Conservation (phyloP, 2,113 vertebrate species). For the Potamarius usumacintae region DNA sequence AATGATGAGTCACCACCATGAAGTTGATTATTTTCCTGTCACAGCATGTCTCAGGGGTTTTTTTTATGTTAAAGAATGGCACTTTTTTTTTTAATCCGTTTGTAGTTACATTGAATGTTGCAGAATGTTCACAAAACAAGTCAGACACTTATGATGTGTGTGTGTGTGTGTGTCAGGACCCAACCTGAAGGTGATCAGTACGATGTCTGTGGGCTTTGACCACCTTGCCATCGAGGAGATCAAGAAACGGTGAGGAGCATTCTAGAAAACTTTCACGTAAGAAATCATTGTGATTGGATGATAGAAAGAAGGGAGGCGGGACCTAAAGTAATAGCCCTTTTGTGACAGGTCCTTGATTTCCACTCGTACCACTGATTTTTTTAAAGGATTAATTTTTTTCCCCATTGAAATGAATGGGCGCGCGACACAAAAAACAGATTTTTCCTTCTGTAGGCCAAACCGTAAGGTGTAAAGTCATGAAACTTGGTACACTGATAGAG, state of each 20-base stretch:
- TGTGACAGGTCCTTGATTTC: not conserved
- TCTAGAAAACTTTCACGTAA: not conserved
- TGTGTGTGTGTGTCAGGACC: conserved; percentile 59
- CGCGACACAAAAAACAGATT: no score
- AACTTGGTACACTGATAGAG: no score
- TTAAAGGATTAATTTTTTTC: no score
- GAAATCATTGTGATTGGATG: conserved; percentile 4
- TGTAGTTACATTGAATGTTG: not conserved
- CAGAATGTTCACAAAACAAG: not conserved
- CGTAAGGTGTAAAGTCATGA: no score
- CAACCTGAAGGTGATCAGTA: conserved; percentile 74
- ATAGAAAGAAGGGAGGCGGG: not conserved
- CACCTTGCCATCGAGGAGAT: conserved; percentile 63
- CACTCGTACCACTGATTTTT: no score
- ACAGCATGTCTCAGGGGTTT: not conserved
- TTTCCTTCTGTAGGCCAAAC: no score
- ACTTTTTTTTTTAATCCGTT: not conserved
- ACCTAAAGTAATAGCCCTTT: not conserved
- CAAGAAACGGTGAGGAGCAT: conserved; percentile 66
- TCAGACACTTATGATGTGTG: not conserved
- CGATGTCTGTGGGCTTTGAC: conserved; percentile 70
- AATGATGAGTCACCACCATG: not conserved
- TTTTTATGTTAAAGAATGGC: not conserved
- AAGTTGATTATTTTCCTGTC: not conserved
- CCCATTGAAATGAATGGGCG: no score